Conservation (phyloP, 2,797 vertebrate genomes). For the Molossus alvarezi region DNA sequence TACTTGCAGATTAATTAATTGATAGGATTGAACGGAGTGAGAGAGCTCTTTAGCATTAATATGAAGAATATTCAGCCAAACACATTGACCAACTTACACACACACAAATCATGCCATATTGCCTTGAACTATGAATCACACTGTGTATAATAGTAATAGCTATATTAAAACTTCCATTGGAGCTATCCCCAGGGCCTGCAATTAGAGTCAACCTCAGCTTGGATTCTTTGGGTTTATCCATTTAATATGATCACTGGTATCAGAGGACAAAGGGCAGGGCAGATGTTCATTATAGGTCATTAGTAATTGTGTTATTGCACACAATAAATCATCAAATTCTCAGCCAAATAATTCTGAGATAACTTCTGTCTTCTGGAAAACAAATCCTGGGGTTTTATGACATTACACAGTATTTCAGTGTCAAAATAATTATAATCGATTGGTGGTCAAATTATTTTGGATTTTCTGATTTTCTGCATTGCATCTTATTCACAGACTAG, state of each 20-base stretch:
- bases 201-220: conserved; percentile 2
- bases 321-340: conserved; percentile 28
- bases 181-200: not conserved
- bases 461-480: not conserved
- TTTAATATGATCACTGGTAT: conserved; percentile 61
- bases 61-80: not conserved
- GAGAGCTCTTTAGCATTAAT: not conserved
- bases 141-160: not conserved
- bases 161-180: not conserved
- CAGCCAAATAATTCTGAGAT: conserved; percentile 51
- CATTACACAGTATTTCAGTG: conserved; percentile 15
- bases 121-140: not conserved
- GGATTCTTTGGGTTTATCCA: conserved; percentile 48
- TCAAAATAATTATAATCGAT: not conserved
- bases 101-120: not conserved
- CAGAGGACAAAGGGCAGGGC: not conserved
- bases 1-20: conserved; percentile 39
- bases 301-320: conserved; percentile 34
- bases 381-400: conserved; percentile 44
- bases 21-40: conserved; percentile 4
- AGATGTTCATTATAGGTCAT: not conserved
- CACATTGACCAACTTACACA: not conserved
- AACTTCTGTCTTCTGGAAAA: not conserved
- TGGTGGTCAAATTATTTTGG: not conserved
- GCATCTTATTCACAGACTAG: conserved; percentile 17